Evolutionary conservation across 37 sponge, comb jelly and placozoan species (phyloP), one percentile per base, ranked within the genome.

Genomic region (Cliona cf. orientalis): DNA sequence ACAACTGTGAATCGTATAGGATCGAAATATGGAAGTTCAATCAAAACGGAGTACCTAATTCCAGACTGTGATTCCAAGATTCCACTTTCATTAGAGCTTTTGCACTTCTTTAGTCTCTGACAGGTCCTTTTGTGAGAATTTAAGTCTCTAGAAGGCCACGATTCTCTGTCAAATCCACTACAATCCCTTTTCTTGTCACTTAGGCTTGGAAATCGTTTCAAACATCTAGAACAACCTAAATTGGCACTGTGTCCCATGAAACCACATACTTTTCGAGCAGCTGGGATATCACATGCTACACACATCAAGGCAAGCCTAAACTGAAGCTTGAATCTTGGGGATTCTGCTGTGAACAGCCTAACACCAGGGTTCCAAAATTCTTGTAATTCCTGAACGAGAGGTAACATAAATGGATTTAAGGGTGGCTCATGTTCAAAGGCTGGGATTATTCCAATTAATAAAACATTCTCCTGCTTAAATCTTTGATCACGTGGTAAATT

Each of bases 241-340:
- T 49, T 77, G 6, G 79, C 79, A 31, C 39, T 21, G 32, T 77
- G 86, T 11, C 86, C 79, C 28, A 57, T 14, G 58, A 85, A 85
- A 56, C 86, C 86, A 59, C 86, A 85, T 22, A 75, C 71, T 58
- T 85, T 85, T 32, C 78, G 67, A 39, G 79, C 55, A 25, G 71
- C 85, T 60, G 79, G 75, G 12, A 76, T 55, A 40, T 84, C 85
- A 84, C 85, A 76, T 35, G 49, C 55, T 36, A 75, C 66, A 45
- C 61, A 73, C n/a, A 72, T 12, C 4, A 83, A 38, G 12, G 63
- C 65, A 9, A 49, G 53, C 14, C 14, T 49, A 14, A 49, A 49
- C 53, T 19, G 14, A 49, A 14, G 53, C 14, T 9, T 49, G 14
- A 19, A 49, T 19, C 9, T 49, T 9, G 53, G 53, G 9, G 53